Percentiles rank a stretch among this genome's conserved stretches.
phyloP scores from a whole-genome alignment of 2,888 invertebrate genomes.

The Sycophila texana region DNA sequence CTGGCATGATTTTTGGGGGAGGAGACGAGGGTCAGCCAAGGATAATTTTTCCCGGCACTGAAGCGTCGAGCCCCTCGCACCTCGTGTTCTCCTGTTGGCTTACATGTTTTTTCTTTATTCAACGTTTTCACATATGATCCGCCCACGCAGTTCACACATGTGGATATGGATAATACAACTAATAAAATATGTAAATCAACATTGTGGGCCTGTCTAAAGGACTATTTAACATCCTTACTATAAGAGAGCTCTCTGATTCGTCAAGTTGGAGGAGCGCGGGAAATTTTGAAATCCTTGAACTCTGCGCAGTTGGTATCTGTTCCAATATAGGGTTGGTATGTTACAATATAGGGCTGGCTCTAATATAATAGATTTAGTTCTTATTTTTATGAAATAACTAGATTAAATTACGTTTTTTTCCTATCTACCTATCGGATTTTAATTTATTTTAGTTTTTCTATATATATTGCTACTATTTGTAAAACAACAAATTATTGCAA shows the following conservation, averaged over 20 bases:
- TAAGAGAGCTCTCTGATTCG: constrained; percentile 13
- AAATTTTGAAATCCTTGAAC: constrained; percentile 17
- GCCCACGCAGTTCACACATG: constrained; percentile 25
- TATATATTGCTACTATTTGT: neutral
- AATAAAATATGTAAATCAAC: constrained; percentile 41
- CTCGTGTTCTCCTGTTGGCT: constrained; percentile 71
- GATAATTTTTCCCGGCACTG: constrained; percentile 67
- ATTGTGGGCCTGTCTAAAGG: neutral
- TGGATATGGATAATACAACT: constrained; percentile 34
- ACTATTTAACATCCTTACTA: neutral
- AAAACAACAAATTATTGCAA: neutral
- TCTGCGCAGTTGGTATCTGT: neutral
- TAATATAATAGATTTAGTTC: neutral
- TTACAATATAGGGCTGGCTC: too few species aligned
- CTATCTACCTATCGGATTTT: too few species aligned
- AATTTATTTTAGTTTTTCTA: too few species aligned
- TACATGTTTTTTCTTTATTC: constrained; percentile 74
- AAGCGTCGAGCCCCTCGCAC: constrained; percentile 56
- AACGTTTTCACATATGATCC: constrained; percentile 62
- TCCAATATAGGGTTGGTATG: too few species aligned
- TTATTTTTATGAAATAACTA: neutral
- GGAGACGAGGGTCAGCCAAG: constrained; percentile 62
- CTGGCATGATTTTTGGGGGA: constrained; percentile 29
- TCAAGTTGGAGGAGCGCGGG: constrained; percentile 22
- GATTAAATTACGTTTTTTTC: constrained; percentile 1